Percentiles rank a stretch among this genome's conserved stretches.
Conservation (phyloP, 2,797 vertebrate species). For the Monodelphis domestica region DNA sequence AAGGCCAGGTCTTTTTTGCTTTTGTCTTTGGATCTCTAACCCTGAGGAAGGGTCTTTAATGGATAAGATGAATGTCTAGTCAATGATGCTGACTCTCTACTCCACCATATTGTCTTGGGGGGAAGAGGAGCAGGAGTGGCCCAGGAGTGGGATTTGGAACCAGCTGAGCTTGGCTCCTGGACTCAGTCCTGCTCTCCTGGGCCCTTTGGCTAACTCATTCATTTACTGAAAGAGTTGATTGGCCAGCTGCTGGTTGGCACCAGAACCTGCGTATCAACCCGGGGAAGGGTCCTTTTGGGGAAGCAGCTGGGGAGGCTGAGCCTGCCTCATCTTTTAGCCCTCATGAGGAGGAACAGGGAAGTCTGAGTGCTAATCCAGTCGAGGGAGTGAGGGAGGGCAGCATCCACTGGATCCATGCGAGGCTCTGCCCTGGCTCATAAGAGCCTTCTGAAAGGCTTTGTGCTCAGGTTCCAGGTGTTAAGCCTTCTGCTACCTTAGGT, state of each 20-base stretch:
- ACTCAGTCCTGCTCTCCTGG: background rate
- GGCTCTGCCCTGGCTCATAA: constrained; percentile 77
- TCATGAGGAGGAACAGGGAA: constrained; percentile 60
- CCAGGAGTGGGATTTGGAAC: background rate
- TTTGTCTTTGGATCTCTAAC: background rate
- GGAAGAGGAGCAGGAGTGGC: background rate
- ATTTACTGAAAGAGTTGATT: background rate
- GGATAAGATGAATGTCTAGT: background rate
- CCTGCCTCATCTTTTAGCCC: constrained; percentile 78
- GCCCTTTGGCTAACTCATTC: background rate
- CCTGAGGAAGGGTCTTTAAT: background rate
- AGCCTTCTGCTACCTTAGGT: background rate
- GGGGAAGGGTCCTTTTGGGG: background rate
- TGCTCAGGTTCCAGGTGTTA: constrained; percentile 48
- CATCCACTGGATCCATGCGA: constrained; percentile 72
- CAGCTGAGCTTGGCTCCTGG: background rate
- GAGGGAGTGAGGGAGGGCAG: constrained; percentile 65
- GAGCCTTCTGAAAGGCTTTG: constrained; percentile 50
- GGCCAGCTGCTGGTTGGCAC: background rate
- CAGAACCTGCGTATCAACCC: background rate
- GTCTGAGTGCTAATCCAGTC: background rate
- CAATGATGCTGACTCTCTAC: background rate
- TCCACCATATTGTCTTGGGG: background rate
- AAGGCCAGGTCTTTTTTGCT: background rate
- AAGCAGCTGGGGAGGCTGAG: background rate